Evolutionary conservation across 2,797 vertebrate species (phyloP), one percentile per base, ranked within the genome.

Genomic region (Taeniopygia guttata): DNA sequence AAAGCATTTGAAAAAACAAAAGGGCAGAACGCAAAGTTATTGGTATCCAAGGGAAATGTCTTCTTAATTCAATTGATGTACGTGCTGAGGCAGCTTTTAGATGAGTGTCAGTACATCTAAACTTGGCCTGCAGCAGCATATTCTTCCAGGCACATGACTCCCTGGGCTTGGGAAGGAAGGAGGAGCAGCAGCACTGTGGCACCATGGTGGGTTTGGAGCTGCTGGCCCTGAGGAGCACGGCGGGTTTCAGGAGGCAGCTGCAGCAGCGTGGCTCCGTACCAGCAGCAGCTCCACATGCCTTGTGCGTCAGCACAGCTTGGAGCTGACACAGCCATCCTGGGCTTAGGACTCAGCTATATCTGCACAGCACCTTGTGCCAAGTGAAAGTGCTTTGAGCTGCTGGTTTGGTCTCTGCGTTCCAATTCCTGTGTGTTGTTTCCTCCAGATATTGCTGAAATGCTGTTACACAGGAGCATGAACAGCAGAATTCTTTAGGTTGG

Each of bases 181-280:
- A 70, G 36, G 9, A 5, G 5, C 4, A 1, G 40, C 29, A 46
- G 29, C 0, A 0, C 55, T n/a, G 73, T 3, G 2, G 45, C 0
- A 0, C 23, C 2, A 0, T 1, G 4, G 7, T 60, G 40, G 15
- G 23, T 85, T 49, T 84, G 62, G 82, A 78, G 85, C 1, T 77
- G 27, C 42, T 64, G 74, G 34, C 15, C 46, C 64, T 19, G 30
- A 59, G 54, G 38, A 25, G 1, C 5, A 1, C 1, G 4, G 59
- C 23, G 52, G 51, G 48, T n/a, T 56, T 16, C 81, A 49, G 68
- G n/a, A 63, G 49, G 63, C 83, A 64, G 43, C 78, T 63, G 54
- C 79, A 70, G 84, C 64, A 83, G 34, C 19, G 5, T 54, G 51
- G 80, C 89, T 94, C 43, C 0, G 0, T 6, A 43, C 54, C 88